Evolutionary conservation across 2,888 invertebrate genomes (phyloP).

Genomic region (Cantharis rufa): DNA sequence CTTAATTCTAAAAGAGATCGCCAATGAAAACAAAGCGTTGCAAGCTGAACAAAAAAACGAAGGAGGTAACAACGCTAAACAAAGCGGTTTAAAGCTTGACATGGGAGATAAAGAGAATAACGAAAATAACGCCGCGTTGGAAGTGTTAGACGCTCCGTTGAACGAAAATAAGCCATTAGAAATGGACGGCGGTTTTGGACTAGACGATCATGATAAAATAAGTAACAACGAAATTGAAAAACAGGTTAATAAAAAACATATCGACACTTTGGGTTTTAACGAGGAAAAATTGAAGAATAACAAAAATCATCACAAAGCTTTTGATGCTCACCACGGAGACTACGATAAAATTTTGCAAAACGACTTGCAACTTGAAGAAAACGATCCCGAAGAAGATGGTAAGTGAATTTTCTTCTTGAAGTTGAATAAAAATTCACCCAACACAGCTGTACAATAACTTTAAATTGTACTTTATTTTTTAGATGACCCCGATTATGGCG

Average conservation of each 20-base stretch:
- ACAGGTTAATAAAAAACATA: slow-evolving; percentile 38
- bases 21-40: slow-evolving; percentile 43
- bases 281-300: slow-evolving; percentile 27
- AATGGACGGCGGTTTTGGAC: slow-evolving; percentile 27
- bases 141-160: slow-evolving; percentile 46
- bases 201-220: slow-evolving; percentile 20
- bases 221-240: slow-evolving; percentile 38
- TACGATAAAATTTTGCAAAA: slow-evolving; percentile 42
- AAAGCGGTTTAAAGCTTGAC: slow-evolving; percentile 16
- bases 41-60: slow-evolving; percentile 46
- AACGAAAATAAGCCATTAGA: slow-evolving; percentile 29
- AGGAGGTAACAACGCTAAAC: slow-evolving; percentile 26
- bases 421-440: too few relatives aligned
- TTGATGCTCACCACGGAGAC: slow-evolving; percentile 42
- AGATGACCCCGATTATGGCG: slow-evolving; percentile 60
- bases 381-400: slow-evolving; percentile 56
- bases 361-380: slow-evolving; percentile 40
- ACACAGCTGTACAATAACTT: too few relatives aligned
- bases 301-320: slow-evolving; percentile 24
- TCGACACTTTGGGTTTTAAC: slow-evolving; percentile 37
- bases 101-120: slow-evolving; percentile 47
- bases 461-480: slow-evolving; percentile 22
- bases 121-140: slow-evolving; percentile 39
- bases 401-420: slow-evolving; percentile 27
- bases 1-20: slow-evolving; percentile 56